phyloP scores from a whole-genome alignment of 2,888 invertebrate species.

The Yponomeuta cagnagella region DNA sequence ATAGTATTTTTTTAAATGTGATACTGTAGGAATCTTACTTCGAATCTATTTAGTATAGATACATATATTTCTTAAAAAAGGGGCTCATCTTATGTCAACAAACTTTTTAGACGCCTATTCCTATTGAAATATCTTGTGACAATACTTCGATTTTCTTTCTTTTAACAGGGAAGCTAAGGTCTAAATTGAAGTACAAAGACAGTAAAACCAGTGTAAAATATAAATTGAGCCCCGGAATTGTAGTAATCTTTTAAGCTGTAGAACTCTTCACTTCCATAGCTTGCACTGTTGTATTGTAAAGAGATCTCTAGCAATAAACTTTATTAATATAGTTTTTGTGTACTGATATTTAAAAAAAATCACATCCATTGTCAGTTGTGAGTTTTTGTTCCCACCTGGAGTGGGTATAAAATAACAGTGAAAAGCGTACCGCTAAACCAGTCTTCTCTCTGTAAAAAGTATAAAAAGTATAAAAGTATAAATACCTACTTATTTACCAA shows the following conservation, averaged over 20 bases:
- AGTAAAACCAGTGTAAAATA: not conserved
- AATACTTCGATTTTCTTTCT: not conserved
- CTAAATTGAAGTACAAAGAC: slow-evolving; percentile 46
- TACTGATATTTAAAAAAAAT: slow-evolving; percentile 26
- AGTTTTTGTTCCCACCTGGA: not conserved
- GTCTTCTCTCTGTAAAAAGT: too few species aligned
- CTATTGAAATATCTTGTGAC: not conserved
- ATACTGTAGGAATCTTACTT: slow-evolving; percentile 34
- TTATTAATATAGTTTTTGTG: slow-evolving; percentile 30
- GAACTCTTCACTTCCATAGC: slow-evolving; percentile 59
- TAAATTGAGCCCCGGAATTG: slow-evolving; percentile 4
- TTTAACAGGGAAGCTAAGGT: slow-evolving; percentile 27
- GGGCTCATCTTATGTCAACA: slow-evolving; percentile 26
- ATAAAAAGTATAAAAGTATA: not conserved
- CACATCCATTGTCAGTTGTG: not conserved
- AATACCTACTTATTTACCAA: not conserved
- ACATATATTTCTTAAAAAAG: slow-evolving; percentile 20
- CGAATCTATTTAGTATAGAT: slow-evolving; percentile 4
- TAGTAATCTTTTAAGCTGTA: slow-evolving; percentile 8
- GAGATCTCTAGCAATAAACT: slow-evolving; percentile 46
- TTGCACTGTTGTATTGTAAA: slow-evolving; percentile 56
- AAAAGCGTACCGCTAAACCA: too few species aligned
- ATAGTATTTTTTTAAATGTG: slow-evolving; percentile 59
- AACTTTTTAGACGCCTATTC: not conserved
- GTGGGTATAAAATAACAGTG: too few species aligned